Percentiles rank a stretch among this genome's conserved stretches.
Conservation (phyloP, 2,113 vertebrate species). For the Meleagris gallopavo region DNA sequence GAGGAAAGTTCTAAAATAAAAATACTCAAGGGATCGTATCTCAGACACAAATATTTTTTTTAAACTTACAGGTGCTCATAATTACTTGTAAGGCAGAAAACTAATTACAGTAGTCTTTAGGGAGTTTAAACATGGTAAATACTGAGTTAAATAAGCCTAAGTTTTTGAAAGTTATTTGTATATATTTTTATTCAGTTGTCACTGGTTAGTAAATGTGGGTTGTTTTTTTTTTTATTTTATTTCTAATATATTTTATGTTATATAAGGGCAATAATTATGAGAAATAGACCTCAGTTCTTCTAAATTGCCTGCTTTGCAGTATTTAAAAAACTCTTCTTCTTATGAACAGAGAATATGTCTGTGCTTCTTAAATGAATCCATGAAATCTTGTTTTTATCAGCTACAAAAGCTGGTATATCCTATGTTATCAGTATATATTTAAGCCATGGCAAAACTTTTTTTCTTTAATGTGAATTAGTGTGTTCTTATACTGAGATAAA, state of each 20-base stretch:
- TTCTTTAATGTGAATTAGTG: not conserved
- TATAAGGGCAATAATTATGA: not conserved
- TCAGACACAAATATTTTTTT: constrained; percentile 52
- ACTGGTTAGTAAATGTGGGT: not conserved
- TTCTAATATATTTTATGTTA: not conserved
- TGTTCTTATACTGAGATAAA: not conserved
- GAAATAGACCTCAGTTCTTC: not conserved
- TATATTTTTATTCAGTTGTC: not conserved
- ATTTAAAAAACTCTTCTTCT: not conserved
- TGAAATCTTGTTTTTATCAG: not conserved
- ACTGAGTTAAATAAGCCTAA: constrained; percentile 39
- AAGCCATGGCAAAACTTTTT: not conserved
- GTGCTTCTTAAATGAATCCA: not conserved
- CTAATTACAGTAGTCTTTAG: constrained; percentile 57
- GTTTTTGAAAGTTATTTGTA: constrained; percentile 28
- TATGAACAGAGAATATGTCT: not conserved
- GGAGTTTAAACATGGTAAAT: constrained; percentile 41
- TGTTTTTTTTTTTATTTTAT: not conserved
- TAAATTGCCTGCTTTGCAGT: not conserved
- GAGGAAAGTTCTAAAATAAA: constrained; percentile 61
- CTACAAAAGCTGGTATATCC: not conserved
- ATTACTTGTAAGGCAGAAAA: constrained; percentile 65
- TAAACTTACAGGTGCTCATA: constrained; percentile 67
- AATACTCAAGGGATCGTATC: not conserved
- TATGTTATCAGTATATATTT: not conserved